Evolutionary conservation across 1,140 invertebrate genomes (phyloP).

Genomic region (Zeugodacus cucurbitae): DNA sequence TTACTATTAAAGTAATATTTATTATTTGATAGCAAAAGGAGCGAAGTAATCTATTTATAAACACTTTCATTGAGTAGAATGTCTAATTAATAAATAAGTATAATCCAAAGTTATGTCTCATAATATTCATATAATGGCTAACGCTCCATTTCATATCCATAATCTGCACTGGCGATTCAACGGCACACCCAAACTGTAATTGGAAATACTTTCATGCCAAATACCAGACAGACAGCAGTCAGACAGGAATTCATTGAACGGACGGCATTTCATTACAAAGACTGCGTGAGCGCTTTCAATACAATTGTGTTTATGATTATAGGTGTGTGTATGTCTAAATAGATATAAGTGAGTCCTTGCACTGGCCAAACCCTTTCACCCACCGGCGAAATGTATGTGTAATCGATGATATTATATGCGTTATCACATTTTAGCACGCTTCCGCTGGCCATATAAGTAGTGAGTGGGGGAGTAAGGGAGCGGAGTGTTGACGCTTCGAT

Average conservation of each 20-base stretch:
- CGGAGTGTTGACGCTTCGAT: neutral
- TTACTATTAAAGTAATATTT: too few relatives aligned
- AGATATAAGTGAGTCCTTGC: neutral
- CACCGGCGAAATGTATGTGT: neutral
- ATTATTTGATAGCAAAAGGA: too few relatives aligned
- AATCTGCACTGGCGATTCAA: too few relatives aligned
- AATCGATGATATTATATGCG: neutral
- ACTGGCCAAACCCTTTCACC: neutral
- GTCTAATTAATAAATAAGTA: too few relatives aligned
- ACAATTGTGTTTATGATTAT: neutral
- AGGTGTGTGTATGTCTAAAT: neutral
- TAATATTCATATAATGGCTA: too few relatives aligned
- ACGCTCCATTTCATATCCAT: too few relatives aligned
- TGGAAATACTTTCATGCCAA: neutral
- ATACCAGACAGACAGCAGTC: slow-evolving; percentile 11
- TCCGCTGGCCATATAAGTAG: neutral
- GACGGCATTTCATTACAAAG: neutral
- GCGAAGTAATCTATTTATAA: too few relatives aligned
- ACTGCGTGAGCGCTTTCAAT: neutral
- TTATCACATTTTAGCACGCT: slow-evolving; percentile 30
- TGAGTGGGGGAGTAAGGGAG: neutral
- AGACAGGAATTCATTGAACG: slow-evolving; percentile 9
- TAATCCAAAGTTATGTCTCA: too few relatives aligned
- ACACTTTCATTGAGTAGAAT: too few relatives aligned
- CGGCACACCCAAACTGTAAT: neutral